Conservation (phyloP, 2,113 vertebrate genomes). For the Globicephala melas region DNA sequence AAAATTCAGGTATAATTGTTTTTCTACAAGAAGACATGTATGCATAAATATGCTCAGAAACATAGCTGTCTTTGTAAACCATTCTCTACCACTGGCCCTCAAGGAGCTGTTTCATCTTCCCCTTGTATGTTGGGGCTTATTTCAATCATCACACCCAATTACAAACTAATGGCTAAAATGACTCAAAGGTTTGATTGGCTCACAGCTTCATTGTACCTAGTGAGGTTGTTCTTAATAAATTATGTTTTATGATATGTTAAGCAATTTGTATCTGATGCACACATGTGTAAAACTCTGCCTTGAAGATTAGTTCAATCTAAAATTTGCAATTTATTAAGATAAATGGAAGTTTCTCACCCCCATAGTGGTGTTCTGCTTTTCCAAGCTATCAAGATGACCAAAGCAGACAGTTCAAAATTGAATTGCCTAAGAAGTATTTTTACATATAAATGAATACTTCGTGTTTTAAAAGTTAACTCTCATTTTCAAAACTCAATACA, state of each 20-base stretch:
- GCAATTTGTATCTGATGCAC: background rate
- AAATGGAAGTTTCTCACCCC: background rate
- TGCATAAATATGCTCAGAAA: background rate
- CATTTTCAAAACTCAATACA: slow-evolving; percentile 28
- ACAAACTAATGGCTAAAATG: slow-evolving; percentile 16
- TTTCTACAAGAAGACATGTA: background rate
- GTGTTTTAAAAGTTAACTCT: background rate
- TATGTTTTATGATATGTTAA: background rate
- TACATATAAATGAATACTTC: background rate
- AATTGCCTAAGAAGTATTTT: background rate
- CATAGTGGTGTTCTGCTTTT: background rate
- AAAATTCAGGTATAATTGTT: background rate
- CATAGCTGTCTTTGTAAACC: background rate
- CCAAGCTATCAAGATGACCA: background rate
- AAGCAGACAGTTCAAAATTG: background rate
- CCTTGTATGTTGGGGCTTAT: background rate
- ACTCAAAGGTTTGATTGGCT: background rate
- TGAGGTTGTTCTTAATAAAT: background rate
- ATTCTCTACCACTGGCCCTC: background rate
- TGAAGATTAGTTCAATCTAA: background rate
- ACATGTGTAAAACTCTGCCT: background rate
- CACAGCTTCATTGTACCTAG: background rate
- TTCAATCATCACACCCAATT: background rate
- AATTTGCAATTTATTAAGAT: background rate
- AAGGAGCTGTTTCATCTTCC: background rate